Evolutionary conservation across 2,113 vertebrate species (phyloP), one percentile per base, ranked within the genome.

Genomic region (Ptychochromis oligacanthus): DNA sequence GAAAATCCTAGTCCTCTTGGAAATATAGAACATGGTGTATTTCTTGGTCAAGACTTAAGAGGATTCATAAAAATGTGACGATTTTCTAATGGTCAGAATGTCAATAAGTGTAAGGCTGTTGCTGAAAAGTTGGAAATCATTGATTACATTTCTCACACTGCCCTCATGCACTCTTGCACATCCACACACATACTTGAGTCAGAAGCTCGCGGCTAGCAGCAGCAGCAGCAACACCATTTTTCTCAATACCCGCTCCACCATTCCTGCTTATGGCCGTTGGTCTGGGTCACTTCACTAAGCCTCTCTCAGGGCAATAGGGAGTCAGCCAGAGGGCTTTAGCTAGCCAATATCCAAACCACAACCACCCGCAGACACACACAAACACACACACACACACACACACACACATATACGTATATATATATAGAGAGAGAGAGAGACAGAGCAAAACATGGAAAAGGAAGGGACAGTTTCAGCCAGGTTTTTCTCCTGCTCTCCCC

Each of bases 281-380:
- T 85, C 64, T 55, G 75, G 88, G 83, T 92, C 79, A 78, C 62
- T 72, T 87, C 84, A 28, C 89, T 88, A 59, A 89, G 75, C 82
- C 77, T 85, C 79, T 91, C 82, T 80, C 67, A 79, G 65, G 77
- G 87, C 75, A 60, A 62, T 85, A 88, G 82, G 54, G 56, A 89
- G 87, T 91, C 85, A 84, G 89, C 80, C 86, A 88, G 81, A 85
- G 87, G 87, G 55, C 82, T 92, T 60, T 26, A 76, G 79, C 79
- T 46, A 22, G 82, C 82, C 82, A 86, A 49, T 46, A 70, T 84
- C 60, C 62, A 74, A 83, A 72, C 49, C 11, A 40, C 67, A 43
- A 61, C 43, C 78, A 54, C 49, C 70, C 31, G 0, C 10, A 12
- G 31, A 12, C 34, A 67, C 64, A 77, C 56, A 80, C 67, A 65